phyloP scores from a whole-genome alignment of 2,888 invertebrate species.

The Macrosiphum euphorbiae region DNA sequence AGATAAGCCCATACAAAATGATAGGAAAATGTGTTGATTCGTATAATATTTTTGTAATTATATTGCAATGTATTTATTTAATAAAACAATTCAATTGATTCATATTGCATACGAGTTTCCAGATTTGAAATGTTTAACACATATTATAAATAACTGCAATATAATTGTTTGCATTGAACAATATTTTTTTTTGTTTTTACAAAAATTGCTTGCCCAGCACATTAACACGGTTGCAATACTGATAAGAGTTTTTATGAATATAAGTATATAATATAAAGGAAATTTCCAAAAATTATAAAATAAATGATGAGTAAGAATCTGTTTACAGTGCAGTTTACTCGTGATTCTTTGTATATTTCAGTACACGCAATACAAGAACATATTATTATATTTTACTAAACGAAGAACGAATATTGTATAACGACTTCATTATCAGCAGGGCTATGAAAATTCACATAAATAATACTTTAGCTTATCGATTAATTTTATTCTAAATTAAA shows the following conservation, averaged over 20 bases:
- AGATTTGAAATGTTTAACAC: not conserved
- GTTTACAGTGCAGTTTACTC: not conserved
- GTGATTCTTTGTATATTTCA: not conserved
- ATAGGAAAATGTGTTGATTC: not conserved
- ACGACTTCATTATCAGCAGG: not conserved
- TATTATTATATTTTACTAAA: not conserved
- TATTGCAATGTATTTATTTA: not conserved
- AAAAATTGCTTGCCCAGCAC: not conserved
- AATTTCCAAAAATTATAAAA: not conserved
- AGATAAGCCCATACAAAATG: not conserved
- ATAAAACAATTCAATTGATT: not conserved
- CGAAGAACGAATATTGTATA: not conserved
- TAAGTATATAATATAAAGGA: not conserved
- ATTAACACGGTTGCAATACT: not conserved
- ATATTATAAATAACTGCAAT: not conserved
- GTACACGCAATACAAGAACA: conserved; percentile 13
- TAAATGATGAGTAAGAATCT: not conserved
- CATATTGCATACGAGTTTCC: not conserved
- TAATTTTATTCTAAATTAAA: not conserved
- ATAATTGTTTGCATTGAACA: not conserved
- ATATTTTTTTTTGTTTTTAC: not conserved
- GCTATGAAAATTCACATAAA: not conserved
- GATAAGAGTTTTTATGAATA: not conserved
- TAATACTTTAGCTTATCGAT: not conserved
- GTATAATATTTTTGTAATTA: not conserved